Conservation (phyloP, 2,797 vertebrate species). For the Gastrophryne carolinensis region DNA sequence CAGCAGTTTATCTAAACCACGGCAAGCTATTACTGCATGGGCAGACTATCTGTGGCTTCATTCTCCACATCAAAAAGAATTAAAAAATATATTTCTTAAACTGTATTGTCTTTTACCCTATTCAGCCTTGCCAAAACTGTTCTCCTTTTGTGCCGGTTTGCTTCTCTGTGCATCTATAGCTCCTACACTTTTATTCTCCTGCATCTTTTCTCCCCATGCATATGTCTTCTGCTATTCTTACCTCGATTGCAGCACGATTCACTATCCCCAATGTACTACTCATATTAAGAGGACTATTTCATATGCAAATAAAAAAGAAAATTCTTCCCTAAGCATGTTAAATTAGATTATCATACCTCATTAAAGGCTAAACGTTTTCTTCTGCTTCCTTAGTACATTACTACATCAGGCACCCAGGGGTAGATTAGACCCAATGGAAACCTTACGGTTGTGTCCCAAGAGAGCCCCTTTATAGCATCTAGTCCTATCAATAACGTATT, state of each 20-base stretch:
- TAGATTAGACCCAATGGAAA: no score
- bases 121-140: neutral
- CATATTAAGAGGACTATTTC: neutral
- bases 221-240: neutral
- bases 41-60: slow-evolving; percentile 14
- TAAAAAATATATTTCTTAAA: slow-evolving; percentile 27
- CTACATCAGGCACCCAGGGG: no score
- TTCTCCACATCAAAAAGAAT: slow-evolving; percentile 11
- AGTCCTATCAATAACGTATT: no score
- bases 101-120: slow-evolving; percentile 16
- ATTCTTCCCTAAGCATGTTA: no score
- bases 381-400: no score
- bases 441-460: no score
- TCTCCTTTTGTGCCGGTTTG: slow-evolving; percentile 1
- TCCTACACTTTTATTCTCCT: neutral
- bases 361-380: no score
- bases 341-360: no score
- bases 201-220: neutral
- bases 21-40: neutral
- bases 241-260: neutral
- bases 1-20: slow-evolving; percentile 7
- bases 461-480: no score
- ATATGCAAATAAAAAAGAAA: no score
- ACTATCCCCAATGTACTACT: neutral
- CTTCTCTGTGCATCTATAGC: neutral